Base-by-base conservation (phyloP, 2,113 vertebrate genomes). In the Dendropsophus ebraccatus region DNA sequence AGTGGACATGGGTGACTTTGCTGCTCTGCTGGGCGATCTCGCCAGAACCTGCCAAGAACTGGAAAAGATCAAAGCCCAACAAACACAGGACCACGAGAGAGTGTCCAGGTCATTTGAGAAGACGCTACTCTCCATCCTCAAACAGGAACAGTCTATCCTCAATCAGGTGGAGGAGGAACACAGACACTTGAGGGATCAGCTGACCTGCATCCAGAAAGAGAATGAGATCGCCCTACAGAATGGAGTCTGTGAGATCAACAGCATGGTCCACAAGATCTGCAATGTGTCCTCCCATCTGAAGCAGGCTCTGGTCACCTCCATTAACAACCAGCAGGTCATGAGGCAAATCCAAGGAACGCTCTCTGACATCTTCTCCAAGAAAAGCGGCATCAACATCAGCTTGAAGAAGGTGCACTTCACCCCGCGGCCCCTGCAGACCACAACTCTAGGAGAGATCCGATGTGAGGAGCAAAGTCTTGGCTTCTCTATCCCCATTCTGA, bases 131-230 rank as follows among this genome's bases (percentile, higher is more conserved):
- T 93, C 93, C 45, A 92, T 92, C 10, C 89, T 89, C 41, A 90
- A 92, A 52, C 93, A 94, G 50, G 94, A 95, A 85, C 88, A 88
- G 23, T 90, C 91, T 19, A 90, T 95, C 41, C 81, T 94, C 16
- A 93, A 93, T 72, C 90, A 91, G 65, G 94, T 95, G 65, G 92
- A 95, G 84, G 93, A 93, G 75, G 94, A 95, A 88, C 93, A 94
- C 73, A 85, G 90, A 1, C 92, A 93, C 62, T 80, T 91, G 49
- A 92, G 91, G 86, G 88, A 89, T 14, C 89, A 74, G n/a, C 90
- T 96, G 78, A 92, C 94, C 54, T 91, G 93, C 73, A 72, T 95
- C 32, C 91, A 91, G 60, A 90, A 86, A 47, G 93, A 93, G 69
- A 95, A 95, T 25, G 82, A 88, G 56, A 89, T 89, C n/a, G 92